Conservation (phyloP, 2,113 vertebrate species). For the Scopus umbretta region DNA sequence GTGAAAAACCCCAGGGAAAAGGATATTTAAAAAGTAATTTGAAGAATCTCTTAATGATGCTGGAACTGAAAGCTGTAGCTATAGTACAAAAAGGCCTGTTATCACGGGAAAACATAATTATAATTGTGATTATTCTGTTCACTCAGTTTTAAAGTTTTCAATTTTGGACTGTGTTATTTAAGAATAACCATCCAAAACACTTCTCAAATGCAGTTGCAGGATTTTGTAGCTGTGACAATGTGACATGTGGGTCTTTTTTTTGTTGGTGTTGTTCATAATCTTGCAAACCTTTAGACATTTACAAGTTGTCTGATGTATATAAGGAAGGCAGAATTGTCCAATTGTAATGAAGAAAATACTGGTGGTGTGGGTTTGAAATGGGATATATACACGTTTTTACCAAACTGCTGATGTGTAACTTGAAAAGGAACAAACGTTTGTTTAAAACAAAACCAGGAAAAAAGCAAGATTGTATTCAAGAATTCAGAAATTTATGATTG, state of each 20-base stretch:
- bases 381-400: neutral
- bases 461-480: neutral
- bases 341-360: neutral
- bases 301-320: neutral
- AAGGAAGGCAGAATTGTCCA: neutral
- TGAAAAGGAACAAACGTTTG: neutral
- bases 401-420: neutral
- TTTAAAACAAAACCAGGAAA: neutral
- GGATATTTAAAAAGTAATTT: slow-evolving; percentile 77
- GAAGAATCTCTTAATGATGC: slow-evolving; percentile 78
- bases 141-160: neutral
- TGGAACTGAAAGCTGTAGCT: slow-evolving; percentile 63
- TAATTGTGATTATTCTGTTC: neutral
- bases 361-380: neutral
- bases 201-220: neutral
- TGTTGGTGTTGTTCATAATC: neutral
- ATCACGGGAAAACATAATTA: slow-evolving; percentile 6
- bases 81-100: slow-evolving; percentile 30
- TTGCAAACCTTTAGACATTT: neutral
- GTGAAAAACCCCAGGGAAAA: slow-evolving; percentile 78
- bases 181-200: neutral
- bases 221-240: neutral
- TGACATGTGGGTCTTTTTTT: neutral
- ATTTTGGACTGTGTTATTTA: neutral
- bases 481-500: neutral